Evolutionary conservation across 30 jellyfish, hydroid and myxozoan genomes (phyloP), one percentile per base, ranked within the genome.

Genomic region (Aurelia aurita): DNA sequence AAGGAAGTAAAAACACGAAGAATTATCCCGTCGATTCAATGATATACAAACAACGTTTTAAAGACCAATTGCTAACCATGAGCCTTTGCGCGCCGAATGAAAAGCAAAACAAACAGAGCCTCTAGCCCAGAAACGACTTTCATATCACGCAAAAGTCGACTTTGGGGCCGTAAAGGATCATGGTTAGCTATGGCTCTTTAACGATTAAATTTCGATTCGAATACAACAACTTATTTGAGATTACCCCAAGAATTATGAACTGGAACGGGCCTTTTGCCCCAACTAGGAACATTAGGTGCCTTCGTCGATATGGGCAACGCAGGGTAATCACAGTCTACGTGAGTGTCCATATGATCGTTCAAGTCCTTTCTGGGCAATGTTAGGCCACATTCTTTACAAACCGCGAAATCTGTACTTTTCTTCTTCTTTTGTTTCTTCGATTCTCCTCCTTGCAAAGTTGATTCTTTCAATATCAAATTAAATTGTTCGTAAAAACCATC

Each of bases 181-280:
- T n/a, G n/a, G n/a, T n/a, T n/a, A n/a, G n/a, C n/a, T n/a, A n/a
- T n/a, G n/a, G 16, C 19, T 49, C 61, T 49, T 19, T 10, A 13
- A 13, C 26, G 2, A 20, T n/a, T 14, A 4, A 21, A 32, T 22
- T 18, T 61, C 9, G 18, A 19, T 22, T n/a, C n/a, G 35, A 58
- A 58, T n/a, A 20, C 31, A 22, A 20, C 31, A 22, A 15, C 14
- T 21, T 10, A 51, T 72, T 43, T 74, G 39, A 46, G 76, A 3
- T 87, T 92, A 4, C 89, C 91, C 98, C 98, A 93, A 0, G 98
- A 94, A 84, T 60, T 87, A 31, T 58, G 77, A 11, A 93, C 78
- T 26, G 84, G 79, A 44, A 25, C 34, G 10, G 66, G 78, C 26
- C 58, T 16, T n/a, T 66, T 44, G 16, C 63, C 23, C 84, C 87